Percentiles rank a stretch among this genome's conserved stretches.
phyloP scores from a whole-genome alignment of 2,113 vertebrate species.

The Clarias gariepinus region DNA sequence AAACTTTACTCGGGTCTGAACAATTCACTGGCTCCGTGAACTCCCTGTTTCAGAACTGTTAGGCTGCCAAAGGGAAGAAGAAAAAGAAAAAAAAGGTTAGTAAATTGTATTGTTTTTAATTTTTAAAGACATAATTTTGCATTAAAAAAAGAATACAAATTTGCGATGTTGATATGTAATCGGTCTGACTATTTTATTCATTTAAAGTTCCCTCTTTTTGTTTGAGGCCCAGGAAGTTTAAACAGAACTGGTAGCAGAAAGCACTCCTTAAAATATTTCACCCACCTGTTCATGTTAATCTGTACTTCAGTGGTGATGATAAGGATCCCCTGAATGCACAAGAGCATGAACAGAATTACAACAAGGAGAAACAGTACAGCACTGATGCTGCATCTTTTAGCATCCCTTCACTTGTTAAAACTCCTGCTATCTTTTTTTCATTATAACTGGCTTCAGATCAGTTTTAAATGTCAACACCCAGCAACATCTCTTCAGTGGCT shows the following conservation, averaged over 20 bases:
- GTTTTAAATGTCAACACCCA: constrained; percentile 35
- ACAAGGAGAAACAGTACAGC: constrained; percentile 47
- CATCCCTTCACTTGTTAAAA: constrained; percentile 57
- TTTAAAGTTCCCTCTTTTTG: neutral
- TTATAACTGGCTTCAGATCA: constrained; percentile 24
- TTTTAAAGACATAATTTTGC: neutral
- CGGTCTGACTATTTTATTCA: neutral
- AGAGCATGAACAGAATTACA: constrained; percentile 30
- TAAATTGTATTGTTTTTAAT: too few species aligned
- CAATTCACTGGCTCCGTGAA: too few species aligned
- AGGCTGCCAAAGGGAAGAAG: too few species aligned
- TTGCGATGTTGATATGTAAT: neutral
- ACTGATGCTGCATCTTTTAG: constrained; percentile 54
- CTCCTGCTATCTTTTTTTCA: neutral
- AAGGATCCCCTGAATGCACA: neutral
- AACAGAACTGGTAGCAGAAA: neutral
- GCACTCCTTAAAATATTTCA: neutral
- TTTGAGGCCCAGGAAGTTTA: neutral
- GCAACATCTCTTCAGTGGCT: constrained; percentile 60
- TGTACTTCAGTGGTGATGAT: neutral
- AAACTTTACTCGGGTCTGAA: too few species aligned
- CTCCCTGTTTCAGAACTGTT: neutral
- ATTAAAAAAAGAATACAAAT: neutral
- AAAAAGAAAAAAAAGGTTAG: too few species aligned
- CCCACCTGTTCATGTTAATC: neutral